Percentiles rank a stretch among this genome's conserved stretches.
These are phyloP conservation scores for Pteronotus mesoamericanus DNA, from an alignment of 2,797 vertebrate species.

Conservation along the genomic window DNA sequence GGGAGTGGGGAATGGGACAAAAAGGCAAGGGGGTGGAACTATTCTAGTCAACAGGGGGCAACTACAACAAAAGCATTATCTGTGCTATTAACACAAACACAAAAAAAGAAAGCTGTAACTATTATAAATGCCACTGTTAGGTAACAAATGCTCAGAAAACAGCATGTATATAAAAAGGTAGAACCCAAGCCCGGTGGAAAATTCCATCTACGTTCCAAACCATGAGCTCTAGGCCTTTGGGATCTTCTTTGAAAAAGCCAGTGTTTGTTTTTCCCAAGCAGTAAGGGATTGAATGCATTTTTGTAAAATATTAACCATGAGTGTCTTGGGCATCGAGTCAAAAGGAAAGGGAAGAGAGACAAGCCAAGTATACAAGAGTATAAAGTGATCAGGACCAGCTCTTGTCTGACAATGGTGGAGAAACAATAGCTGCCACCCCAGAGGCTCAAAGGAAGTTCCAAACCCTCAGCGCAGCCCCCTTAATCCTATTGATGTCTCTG, in stretches of 20 bases:
- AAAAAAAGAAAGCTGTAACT: neutral
- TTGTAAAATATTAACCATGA: conserved; percentile 59
- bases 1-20: neutral
- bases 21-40: neutral
- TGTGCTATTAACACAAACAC: neutral
- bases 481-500: neutral
- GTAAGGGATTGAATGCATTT: neutral
- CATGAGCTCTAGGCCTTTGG: neutral
- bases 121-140: neutral
- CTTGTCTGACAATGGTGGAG: neutral
- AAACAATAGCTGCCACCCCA: neutral
- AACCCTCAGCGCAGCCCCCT: neutral
- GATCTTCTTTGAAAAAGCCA: conserved; percentile 32
- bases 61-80: neutral
- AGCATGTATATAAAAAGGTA: neutral
- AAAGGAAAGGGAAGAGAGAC: conserved; percentile 6
- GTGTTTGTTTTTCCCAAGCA: conserved; percentile 30
- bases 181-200: neutral
- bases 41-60: neutral
- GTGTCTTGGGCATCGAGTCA: neutral
- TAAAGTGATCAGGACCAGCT: neutral
- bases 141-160: neutral
- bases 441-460: neutral
- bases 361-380: neutral
- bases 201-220: neutral